Evolutionary conservation across 2,888 invertebrate species (phyloP).

Genomic region (Cheilosia pagana): DNA sequence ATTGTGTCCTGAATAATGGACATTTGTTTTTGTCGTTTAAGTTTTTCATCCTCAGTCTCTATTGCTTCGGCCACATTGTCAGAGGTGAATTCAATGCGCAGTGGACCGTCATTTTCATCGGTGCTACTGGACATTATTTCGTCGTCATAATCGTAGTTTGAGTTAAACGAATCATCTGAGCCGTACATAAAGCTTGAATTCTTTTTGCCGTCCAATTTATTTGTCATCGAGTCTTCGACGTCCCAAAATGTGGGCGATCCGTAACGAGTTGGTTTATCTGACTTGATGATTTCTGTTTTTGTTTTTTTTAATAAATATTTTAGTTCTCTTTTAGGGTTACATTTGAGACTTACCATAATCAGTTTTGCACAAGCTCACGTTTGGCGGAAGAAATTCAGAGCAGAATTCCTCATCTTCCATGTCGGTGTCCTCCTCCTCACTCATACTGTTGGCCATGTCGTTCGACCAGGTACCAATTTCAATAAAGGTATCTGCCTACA

Average conservation of each 20-base stretch:
- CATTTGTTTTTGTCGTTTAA: constrained; percentile 82
- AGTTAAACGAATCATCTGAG: constrained; percentile 85
- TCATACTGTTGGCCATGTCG: constrained; percentile 90
- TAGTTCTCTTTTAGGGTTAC: neutral
- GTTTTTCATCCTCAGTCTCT: constrained; percentile 86
- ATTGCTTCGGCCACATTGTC: constrained; percentile 94
- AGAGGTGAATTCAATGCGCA: constrained; percentile 92
- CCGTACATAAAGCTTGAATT: constrained; percentile 79
- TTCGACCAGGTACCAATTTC: constrained; percentile 97
- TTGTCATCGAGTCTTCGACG: constrained; percentile 77
- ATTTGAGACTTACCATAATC: constrained; percentile 82
- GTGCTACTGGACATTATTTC: constrained; percentile 83
- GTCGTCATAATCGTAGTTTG: constrained; percentile 84
- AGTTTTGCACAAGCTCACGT: constrained; percentile 87
- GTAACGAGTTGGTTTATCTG: constrained; percentile 81
- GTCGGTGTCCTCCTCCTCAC: constrained; percentile 77
- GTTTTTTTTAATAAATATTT: neutral
- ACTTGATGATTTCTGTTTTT: constrained; percentile 78
- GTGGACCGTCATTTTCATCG: constrained; percentile 84
- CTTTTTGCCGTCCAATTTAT: constrained; percentile 62
- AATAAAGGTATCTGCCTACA: constrained; percentile 85
- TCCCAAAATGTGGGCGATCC: constrained; percentile 83
- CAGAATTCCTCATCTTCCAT: constrained; percentile 84
- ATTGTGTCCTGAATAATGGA: constrained; percentile 82
- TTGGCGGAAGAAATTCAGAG: constrained; percentile 86